Evolutionary conservation across 2,797 vertebrate species (phyloP), one percentile per base, ranked within the genome.

Genomic region (Enteromius mattozi): DNA sequence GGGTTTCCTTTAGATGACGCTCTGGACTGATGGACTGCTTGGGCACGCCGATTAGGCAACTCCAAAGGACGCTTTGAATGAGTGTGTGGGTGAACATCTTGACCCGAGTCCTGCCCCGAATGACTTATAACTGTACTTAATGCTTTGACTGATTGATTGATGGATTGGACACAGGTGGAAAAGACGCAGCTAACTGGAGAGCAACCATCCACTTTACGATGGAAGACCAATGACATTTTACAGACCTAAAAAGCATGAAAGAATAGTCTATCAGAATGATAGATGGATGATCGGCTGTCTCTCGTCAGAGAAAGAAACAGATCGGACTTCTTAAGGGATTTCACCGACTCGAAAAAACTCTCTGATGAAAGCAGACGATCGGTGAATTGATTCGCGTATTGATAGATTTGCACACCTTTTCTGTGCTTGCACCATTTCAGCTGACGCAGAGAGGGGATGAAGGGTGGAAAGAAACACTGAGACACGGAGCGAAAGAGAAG

Each of bases 71-170:
- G 61, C 27, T 30, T 72, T 66, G 65, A 54, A 74, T 51, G 77
- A 65, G 65, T 81, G 30, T 69, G 81, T 71, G 59, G 47, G 78
- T 84, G 82, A 84, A 78, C 45, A 71, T 87, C 88, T 88, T 81
- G 91, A 91, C 90, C 76, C 3, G 83, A 90, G 89, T 77, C 85
- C 77, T 82, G 66, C 87, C 75, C 81, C 47, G 89, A 91, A 92
- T 87, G 72, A 84, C 88, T 88, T 89, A 89, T 86, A 87, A 90
- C 90, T 91, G 89, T 87, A 87, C 88, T 89, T 91, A 89, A 93
- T 89, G 89, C 70, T 2, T 85, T 86, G 91, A 92, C 88, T 92
- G 93, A 94, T 89, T 90, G 92, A 93, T 79, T 82, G 90, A 85
- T 85, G 27, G 59, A 76, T 71, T 3, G 40, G 86, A 72, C 89